Conservation (phyloP, 2,888 invertebrate species). For the Tineola bisselliella region DNA sequence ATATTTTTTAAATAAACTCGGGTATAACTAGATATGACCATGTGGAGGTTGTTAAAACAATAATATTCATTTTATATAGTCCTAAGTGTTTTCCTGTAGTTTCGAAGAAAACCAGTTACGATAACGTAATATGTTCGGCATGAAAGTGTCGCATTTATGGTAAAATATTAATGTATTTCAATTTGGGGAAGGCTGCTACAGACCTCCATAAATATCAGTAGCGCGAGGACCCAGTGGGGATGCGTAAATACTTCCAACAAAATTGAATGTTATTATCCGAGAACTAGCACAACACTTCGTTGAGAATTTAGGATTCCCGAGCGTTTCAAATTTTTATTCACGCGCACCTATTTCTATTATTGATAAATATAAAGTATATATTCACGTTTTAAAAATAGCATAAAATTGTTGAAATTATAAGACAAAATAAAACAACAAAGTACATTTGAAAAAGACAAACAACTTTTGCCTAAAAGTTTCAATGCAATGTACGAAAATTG, state of each 20-base stretch:
- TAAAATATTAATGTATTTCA: constrained; percentile 69
- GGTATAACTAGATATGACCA: too few species aligned
- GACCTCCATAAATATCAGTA: constrained; percentile 64
- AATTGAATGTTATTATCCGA: constrained; percentile 61
- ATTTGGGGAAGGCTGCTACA: constrained; percentile 61
- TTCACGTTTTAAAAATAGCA: constrained; percentile 12
- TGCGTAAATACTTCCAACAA: constrained; percentile 60
- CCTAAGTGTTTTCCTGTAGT: not conserved
- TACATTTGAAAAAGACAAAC: constrained; percentile 26
- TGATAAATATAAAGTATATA: not conserved
- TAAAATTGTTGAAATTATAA: constrained; percentile 15
- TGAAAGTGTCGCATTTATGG: constrained; percentile 67
- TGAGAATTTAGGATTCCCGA: constrained; percentile 14
- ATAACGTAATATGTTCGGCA: constrained; percentile 60
- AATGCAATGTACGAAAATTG: constrained; percentile 58
- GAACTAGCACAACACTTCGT: constrained; percentile 34
- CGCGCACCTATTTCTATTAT: constrained; percentile 3
- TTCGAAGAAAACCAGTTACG: constrained; percentile 59
- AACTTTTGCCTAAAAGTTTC: constrained; percentile 59
- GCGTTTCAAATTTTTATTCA: not conserved
- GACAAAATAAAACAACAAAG: constrained; percentile 19
- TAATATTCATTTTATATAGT: not conserved
- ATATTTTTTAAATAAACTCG: too few species aligned
- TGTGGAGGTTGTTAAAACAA: too few species aligned
- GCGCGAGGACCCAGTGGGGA: constrained; percentile 42